Conservation (phyloP, 30 jellyfish, hydroid and myxozoan species). For the Aurelia sp. region DNA sequence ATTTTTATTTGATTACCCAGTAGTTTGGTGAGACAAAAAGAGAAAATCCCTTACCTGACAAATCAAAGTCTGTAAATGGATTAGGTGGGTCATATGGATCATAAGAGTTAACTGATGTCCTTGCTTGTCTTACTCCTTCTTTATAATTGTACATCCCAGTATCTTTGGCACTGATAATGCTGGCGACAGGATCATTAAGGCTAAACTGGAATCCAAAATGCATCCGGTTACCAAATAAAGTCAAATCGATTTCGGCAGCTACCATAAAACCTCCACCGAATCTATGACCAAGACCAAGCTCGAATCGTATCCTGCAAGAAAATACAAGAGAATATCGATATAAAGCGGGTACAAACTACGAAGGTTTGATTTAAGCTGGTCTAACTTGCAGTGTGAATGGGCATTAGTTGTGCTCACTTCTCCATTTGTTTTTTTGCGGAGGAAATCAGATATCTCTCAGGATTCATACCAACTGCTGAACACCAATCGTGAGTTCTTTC, state of each 20-base stretch:
- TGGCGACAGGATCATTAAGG: conserved; percentile 78
- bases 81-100: conserved; percentile 94
- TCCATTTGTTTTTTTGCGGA: no score
- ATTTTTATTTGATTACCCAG: no score
- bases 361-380: no score
- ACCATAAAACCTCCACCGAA: conserved; percentile 97
- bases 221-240: conserved; percentile 89
- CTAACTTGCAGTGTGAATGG: no score
- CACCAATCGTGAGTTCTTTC: no score
- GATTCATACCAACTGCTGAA: no score
- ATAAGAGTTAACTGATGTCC: conserved; percentile 76
- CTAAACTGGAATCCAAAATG: conserved; percentile 82
- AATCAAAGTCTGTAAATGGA: conserved; percentile 95
- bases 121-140: conserved; percentile 86
- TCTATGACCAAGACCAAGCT: conserved; percentile 92
- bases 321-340: neutral
- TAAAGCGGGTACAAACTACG: no score
- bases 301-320: conserved; percentile 81
- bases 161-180: conserved; percentile 83
- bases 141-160: conserved; percentile 82
- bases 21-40: no score
- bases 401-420: no score
- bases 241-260: conserved; percentile 95
- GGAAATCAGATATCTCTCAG: no score
- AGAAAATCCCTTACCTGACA: conserved; percentile 66